Evolutionary conservation across 2,888 invertebrate species (phyloP), one percentile per base, ranked within the genome.

Genomic region (Blastobasis lacticolella): DNA sequence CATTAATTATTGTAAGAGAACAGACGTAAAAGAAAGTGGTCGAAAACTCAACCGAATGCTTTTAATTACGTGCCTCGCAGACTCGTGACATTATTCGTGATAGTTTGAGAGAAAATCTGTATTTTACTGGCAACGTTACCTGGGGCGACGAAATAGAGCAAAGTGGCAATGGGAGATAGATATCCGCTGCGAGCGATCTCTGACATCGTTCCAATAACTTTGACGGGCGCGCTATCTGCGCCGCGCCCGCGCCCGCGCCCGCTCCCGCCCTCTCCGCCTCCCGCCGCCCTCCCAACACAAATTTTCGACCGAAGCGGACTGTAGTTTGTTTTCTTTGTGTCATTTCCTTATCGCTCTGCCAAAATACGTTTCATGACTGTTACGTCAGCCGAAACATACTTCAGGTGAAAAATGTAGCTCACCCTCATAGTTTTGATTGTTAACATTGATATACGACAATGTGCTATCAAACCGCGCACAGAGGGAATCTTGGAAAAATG

Each of bases 261-360:
- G 58, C 63, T 48, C 47, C 59, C 65, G 63, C 66, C 52, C 55
- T 61, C 65, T 63, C 69, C 61, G 54, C 61, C 61, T 54, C 57
- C 64, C 61, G 64, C 57, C 61, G 65, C 69, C 69, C 71, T 78
- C 77, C 78, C 69, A 70, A 77, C 77, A 78, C 83, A 83, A 83
- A 84, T 84, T 81, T 81, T 84, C 83, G 75, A 70, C 78, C 76
- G 73, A 67, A 71, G 66, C 78, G 77, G 77, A 80, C 83, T 78
- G 78, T 82, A 85, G 81, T 87, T 86, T 86, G 82, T 88, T 88
- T 87, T 86, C 86, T 86, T 84, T 81, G 81, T 85, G 83, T 83
- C 85, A 85, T 88, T 88, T 88, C 83, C 88, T 89, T 88, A 88
- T 89, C 88, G 81, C 73, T 72, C 76, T 87, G 87, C 88, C 86